A percentile compares a stretch with the other conserved stretches of the same genome.
phyloP scores from a whole-genome alignment of 2,888 invertebrate genomes.

The Euphydryas editha region DNA sequence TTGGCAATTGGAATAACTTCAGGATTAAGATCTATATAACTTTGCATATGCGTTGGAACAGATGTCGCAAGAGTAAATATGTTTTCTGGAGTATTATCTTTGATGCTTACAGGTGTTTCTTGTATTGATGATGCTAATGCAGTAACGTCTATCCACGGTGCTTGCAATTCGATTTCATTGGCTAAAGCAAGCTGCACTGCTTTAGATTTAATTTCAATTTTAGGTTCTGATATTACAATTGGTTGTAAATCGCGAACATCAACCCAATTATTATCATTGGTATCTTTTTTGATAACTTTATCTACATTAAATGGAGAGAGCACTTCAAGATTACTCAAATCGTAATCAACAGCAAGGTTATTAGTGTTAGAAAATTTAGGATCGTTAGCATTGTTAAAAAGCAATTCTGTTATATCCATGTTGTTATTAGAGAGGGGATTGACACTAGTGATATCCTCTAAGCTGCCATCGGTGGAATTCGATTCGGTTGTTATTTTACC shows the following conservation, averaged over 20 bases:
- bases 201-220: conserved; percentile 67
- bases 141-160: conserved; percentile 90
- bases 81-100: conserved; percentile 82
- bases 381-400: conserved; percentile 64
- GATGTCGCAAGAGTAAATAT: conserved; percentile 82
- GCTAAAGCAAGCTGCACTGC: conserved; percentile 89
- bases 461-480: conserved; percentile 69
- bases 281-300: conserved; percentile 57
- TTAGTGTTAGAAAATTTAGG: conserved; percentile 56
- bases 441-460: conserved; percentile 66
- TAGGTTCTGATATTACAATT: conserved; percentile 45
- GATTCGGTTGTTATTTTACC: conserved; percentile 76
- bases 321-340: conserved; percentile 62
- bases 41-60: conserved; percentile 87
- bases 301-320: conserved; percentile 59
- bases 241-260: conserved; percentile 60
- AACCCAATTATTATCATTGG: conserved; percentile 55
- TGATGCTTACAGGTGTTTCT: conserved; percentile 85
- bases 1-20: conserved; percentile 68
- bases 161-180: conserved; percentile 89
- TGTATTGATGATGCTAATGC: conserved; percentile 86
- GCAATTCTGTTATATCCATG: conserved; percentile 72
- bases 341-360: conserved; percentile 64
- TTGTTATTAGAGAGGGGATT: conserved; percentile 53
- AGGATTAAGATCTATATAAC: conserved; percentile 78